phyloP scores from a whole-genome alignment of 2,113 vertebrate species.

The Drymodes brunneopygia region DNA sequence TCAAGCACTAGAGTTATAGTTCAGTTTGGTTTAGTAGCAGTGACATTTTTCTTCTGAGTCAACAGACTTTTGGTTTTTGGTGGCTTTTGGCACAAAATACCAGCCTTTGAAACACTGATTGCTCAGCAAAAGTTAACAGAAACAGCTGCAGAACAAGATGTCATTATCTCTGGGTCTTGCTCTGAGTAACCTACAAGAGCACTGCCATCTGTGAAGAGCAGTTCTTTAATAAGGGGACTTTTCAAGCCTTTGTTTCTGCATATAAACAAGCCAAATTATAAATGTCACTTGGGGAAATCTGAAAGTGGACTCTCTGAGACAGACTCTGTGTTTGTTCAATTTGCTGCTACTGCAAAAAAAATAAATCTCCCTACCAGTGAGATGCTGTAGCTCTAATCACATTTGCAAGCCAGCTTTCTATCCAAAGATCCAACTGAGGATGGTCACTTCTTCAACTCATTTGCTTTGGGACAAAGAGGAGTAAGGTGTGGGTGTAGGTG shows the following conservation, averaged over 20 bases:
- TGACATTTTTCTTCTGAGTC: constrained; percentile 15
- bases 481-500: neutral
- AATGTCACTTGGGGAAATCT: neutral
- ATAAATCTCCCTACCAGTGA: neutral
- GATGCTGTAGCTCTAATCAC: neutral
- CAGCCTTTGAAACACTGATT: constrained; percentile 40
- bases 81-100: constrained; percentile 19
- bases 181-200: constrained; percentile 1
- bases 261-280: constrained; percentile 13
- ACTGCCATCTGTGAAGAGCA: constrained; percentile 41
- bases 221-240: constrained; percentile 30
- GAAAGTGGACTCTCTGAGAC: neutral
- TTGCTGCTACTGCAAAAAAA: neutral
- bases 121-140: constrained; percentile 50
- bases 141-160: constrained; percentile 54
- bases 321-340: neutral
- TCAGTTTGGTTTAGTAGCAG: neutral
- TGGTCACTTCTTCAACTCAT: neutral
- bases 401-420: neutral
- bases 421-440: neutral
- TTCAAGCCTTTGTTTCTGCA: constrained; percentile 15
- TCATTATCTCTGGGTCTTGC: constrained; percentile 32
- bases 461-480: neutral
- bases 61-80: neutral
- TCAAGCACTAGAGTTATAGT: neutral